A percentile compares a stretch with the other conserved stretches of the same genome.
These are phyloP conservation scores for Tylochromis polylepis DNA, from an alignment of 2,113 vertebrate genomes.

Conservation along the genomic window DNA sequence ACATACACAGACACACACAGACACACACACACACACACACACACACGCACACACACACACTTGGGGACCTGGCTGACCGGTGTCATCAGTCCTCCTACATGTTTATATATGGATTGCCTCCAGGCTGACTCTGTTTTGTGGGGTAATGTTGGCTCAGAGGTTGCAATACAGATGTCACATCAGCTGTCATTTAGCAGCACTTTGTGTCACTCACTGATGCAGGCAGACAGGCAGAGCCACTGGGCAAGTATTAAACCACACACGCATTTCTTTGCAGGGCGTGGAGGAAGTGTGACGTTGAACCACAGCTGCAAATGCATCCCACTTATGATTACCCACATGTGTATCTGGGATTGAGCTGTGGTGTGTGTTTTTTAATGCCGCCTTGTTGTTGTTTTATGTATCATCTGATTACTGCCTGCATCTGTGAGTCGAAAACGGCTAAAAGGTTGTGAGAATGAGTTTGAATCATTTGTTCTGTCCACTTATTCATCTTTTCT, in stretches of 20 bases:
- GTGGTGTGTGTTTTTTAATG: background rate
- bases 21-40: constrained; percentile 1
- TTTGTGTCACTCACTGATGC: background rate
- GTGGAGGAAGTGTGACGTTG: constrained; percentile 22
- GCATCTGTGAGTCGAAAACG: background rate
- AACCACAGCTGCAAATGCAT: background rate
- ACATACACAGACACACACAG: too few relatives aligned
- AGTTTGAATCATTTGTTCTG: background rate
- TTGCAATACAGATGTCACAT: constrained; percentile 19
- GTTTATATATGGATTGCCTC: constrained; percentile 1
- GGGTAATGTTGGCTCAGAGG: background rate
- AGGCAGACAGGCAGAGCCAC: background rate
- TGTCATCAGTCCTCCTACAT: constrained; percentile 21
- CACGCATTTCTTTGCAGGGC: constrained; percentile 20
- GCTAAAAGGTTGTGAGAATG: background rate
- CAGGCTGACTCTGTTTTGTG: background rate
- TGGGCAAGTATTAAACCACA: background rate
- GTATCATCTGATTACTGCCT: background rate
- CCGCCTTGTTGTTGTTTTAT: background rate
- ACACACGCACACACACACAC: constrained; percentile 17
- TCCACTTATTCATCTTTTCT: background rate
- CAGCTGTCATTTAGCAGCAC: constrained; percentile 20
- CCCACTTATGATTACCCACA: background rate
- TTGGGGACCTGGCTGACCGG: constrained; percentile 30
- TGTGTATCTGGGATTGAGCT: background rate